These are phyloP conservation scores for Erebia epiphron DNA, from an alignment of 2,888 invertebrate genomes.

Conservation along the genomic window DNA sequence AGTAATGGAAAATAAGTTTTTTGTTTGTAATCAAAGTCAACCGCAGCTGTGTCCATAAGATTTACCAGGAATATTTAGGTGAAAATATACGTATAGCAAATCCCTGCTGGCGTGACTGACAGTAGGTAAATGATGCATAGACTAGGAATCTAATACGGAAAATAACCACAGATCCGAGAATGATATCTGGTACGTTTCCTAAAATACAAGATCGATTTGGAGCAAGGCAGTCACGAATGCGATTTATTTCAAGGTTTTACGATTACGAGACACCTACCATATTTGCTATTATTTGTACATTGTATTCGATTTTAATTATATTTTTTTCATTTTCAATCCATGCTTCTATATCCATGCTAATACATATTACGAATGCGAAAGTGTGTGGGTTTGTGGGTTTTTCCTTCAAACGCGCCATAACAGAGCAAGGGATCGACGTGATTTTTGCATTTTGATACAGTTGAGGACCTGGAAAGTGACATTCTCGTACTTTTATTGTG, in stretches of 20 bases:
- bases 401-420: too few species aligned
- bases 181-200: slow-evolving; percentile 43
- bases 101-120: slow-evolving; percentile 7
- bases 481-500: too few species aligned
- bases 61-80: neutral
- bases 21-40: neutral
- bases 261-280: neutral
- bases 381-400: too few species aligned
- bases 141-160: slow-evolving; percentile 18
- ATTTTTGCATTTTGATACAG: too few species aligned
- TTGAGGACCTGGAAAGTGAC: too few species aligned
- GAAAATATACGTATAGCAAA: neutral
- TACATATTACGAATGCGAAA: too few species aligned
- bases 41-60: neutral
- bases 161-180: slow-evolving; percentile 33
- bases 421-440: too few species aligned
- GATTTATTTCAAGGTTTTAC: slow-evolving; percentile 15
- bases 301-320: neutral
- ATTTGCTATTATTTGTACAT: neutral
- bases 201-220: slow-evolving; percentile 48
- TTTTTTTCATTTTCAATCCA: neutral
- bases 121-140: slow-evolving; percentile 34
- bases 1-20: too few species aligned
- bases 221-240: slow-evolving; percentile 42
- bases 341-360: too few species aligned